phyloP scores from a whole-genome alignment of 1,140 invertebrate genomes.

The Zaprionus inermis region DNA sequence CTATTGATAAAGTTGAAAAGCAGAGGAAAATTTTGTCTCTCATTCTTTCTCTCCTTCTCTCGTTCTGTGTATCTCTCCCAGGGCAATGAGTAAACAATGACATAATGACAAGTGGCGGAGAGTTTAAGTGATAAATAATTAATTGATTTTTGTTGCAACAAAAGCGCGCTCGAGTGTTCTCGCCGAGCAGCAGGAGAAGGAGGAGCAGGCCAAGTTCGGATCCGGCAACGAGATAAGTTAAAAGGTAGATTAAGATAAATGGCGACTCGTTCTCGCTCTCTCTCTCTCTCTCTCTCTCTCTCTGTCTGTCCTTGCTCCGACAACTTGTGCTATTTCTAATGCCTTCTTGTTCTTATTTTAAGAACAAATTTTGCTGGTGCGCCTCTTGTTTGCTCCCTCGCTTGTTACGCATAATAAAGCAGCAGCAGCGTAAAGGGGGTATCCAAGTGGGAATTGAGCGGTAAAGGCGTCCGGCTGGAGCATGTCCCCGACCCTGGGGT shows the following conservation, averaged over 20 bases:
- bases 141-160: slow-evolving; percentile 83
- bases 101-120: slow-evolving; percentile 84
- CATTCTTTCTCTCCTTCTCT: neutral
- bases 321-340: neutral
- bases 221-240: slow-evolving; percentile 78
- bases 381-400: slow-evolving; percentile 73
- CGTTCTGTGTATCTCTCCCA: slow-evolving; percentile 15
- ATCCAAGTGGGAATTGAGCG: slow-evolving; percentile 16
- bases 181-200: slow-evolving; percentile 1
- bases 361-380: slow-evolving; percentile 71
- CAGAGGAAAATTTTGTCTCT: slow-evolving; percentile 33
- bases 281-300: neutral
- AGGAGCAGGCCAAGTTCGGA: slow-evolving; percentile 50
- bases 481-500: slow-evolving; percentile 64
- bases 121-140: slow-evolving; percentile 84
- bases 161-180: slow-evolving; percentile 46
- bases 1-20: slow-evolving; percentile 82
- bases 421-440: slow-evolving; percentile 30
- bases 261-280: slow-evolving; percentile 57
- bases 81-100: slow-evolving; percentile 83
- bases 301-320: neutral
- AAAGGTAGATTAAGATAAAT: slow-evolving; percentile 83
- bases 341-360: slow-evolving; percentile 48
- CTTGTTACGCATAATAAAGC: slow-evolving; percentile 81
- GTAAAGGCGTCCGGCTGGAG: neutral